A percentile compares a stretch with the other conserved stretches of the same genome.
Evolutionary conservation across 2,113 vertebrate species (phyloP).

Genomic region (Panthera leo): DNA sequence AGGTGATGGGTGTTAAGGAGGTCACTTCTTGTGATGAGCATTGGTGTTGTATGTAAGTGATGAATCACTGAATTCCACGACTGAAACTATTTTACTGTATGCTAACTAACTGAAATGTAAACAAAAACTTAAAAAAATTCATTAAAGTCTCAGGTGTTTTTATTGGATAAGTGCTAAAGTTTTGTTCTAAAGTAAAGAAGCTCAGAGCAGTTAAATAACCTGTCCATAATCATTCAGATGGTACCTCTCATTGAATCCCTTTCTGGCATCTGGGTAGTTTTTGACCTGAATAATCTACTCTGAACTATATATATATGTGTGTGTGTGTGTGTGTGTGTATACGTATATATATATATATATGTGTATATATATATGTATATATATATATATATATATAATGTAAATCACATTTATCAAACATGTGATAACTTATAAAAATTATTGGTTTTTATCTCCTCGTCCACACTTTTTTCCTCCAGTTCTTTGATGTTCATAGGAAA

Average conservation of each 20-base stretch:
- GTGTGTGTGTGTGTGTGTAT: no score
- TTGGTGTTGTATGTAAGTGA: no score
- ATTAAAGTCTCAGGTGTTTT: neutral
- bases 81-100: no score
- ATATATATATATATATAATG: no score
- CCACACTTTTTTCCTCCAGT: neutral
- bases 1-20: no score
- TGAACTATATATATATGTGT: neutral
- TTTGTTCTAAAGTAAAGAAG: neutral
- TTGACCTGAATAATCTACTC: neutral
- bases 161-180: neutral
- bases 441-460: neutral
- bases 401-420: neutral
- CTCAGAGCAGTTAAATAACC: neutral
- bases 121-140: no score
- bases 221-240: neutral
- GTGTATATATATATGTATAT: accelerated
- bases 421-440: neutral
- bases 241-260: neutral
- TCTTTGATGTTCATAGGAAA: constrained; percentile 1
- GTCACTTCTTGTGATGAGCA: no score
- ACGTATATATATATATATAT: no score
- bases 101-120: no score
- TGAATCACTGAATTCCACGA: no score
- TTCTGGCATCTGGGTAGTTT: neutral